phyloP scores from a whole-genome alignment of 2,113 vertebrate species.

The Poeciliopsis retropinna region DNA sequence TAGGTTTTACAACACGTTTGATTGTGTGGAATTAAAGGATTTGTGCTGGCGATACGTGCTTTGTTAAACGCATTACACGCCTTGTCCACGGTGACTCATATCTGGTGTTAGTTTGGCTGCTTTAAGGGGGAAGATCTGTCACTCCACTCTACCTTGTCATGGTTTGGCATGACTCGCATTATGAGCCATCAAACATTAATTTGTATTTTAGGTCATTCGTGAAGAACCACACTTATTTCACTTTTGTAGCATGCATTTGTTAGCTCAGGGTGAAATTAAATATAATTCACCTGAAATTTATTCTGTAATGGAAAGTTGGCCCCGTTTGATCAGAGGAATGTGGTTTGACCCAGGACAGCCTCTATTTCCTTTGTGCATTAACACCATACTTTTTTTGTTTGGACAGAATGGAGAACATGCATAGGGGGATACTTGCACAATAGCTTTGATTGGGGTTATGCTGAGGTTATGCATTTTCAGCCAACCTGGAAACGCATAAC shows the following conservation, averaged over 20 bases:
- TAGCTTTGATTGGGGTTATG: constrained; percentile 40
- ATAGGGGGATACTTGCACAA: constrained; percentile 49
- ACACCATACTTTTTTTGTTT: constrained; percentile 60
- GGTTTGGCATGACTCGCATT: constrained; percentile 1
- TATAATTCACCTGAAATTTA: constrained; percentile 50
- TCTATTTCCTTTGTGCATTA: constrained; percentile 59
- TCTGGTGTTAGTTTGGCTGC: neutral
- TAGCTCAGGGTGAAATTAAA: constrained; percentile 31
- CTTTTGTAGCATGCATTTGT: constrained; percentile 23
- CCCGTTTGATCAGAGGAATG: constrained; percentile 59
- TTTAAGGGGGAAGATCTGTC: neutral
- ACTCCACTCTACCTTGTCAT: neutral
- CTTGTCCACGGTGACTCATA: constrained; percentile 24
- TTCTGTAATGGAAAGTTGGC: constrained; percentile 68
- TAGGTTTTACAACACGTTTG: constrained; percentile 21
- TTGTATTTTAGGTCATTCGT: constrained; percentile 12
- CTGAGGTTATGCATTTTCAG: constrained; percentile 47
- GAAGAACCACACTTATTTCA: constrained; percentile 2
- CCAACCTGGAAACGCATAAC: constrained; percentile 41
- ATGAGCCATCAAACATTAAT: constrained; percentile 1
- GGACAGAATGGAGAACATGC: constrained; percentile 38
- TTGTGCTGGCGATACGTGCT: constrained; percentile 24
- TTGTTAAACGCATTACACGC: constrained; percentile 1
- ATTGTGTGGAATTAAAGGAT: constrained; percentile 12
- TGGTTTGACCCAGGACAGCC: constrained; percentile 46